Base-by-base conservation (phyloP, 2,888 invertebrate species). In the Caenorhabditis sinica region DNA sequence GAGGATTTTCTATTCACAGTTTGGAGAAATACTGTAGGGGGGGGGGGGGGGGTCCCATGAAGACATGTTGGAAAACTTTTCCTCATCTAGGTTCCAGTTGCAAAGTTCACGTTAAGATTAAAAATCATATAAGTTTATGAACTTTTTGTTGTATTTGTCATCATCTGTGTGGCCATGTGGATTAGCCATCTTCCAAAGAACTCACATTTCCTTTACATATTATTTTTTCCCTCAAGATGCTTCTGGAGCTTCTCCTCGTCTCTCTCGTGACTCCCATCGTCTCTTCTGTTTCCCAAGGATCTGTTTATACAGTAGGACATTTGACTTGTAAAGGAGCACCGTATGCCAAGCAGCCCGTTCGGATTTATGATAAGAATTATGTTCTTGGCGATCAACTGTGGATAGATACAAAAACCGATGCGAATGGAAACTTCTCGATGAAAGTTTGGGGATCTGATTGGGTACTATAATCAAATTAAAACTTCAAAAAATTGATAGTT, bases 321-420 rank as follows among this genome's bases (percentile, higher is more conserved):
- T 9, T 65, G 45, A 15, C 43, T 11, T 65, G 65, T 17, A 6
- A 45, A 9, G 65, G 45, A 28, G 17, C 11, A 6, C 65, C 65
- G 28, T 65, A 65, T 23, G 65, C 45, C 17, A 17, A 45, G 17
- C 43, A 65, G 28, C 23, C 5, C 20, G 65, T 65, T 25, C 45
- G 13, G 23, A 65, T 65, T 45, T 65, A 40, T 23, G 45, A 65
- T 25, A 65, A 65, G 28, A 65, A 65, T 28, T 65, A 65, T 28
- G 60, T 65, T 25, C 28, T 45, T 23, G n/a, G 17, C 15, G 65
- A 65, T 65, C 1, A 9, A 11, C 15, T 25, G 6, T 45, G 23
- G 45, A 40, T 40, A 45, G 65, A 65, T 20, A 45, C 65, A 0
- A 5, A 17, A 8, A 65, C 65, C 11, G 65, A 65, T 28, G 4